phyloP scores from a whole-genome alignment of 2,888 invertebrate species.

The Ophion obscuratus region DNA sequence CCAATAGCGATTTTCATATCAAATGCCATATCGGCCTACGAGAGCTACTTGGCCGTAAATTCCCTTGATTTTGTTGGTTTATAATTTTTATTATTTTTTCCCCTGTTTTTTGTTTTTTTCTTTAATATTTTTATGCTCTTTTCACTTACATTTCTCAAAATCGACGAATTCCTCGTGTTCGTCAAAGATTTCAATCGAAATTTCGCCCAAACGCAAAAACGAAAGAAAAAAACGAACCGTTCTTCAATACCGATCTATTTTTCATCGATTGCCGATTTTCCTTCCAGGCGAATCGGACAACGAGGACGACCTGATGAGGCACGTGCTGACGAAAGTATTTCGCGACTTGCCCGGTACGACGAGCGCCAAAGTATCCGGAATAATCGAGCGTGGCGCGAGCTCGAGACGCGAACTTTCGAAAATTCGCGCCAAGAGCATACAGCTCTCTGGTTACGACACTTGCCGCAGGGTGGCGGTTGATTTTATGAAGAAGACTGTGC shows the following conservation, averaged over 20 bases:
- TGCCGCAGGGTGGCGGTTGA: constrained; percentile 79
- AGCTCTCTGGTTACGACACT: constrained; percentile 79
- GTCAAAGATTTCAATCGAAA: not conserved
- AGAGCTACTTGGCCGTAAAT: not conserved
- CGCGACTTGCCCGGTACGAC: constrained; percentile 79
- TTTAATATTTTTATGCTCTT: not conserved
- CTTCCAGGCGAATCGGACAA: constrained; percentile 76
- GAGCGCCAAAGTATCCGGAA: constrained; percentile 69
- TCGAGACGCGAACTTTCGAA: constrained; percentile 71
- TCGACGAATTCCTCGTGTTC: not conserved
- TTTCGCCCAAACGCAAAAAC: too few species aligned
- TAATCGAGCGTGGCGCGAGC: constrained; percentile 73
- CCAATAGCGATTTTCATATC: too few species aligned
- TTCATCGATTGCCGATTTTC: not conserved
- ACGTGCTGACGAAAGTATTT: constrained; percentile 79
- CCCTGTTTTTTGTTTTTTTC: not conserved
- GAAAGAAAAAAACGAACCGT: not conserved
- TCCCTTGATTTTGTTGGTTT: not conserved
- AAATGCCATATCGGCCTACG: too few species aligned
- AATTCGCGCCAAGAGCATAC: constrained; percentile 76
- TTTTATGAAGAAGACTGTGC: constrained; percentile 77
- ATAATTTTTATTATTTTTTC: not conserved
- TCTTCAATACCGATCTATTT: not conserved
- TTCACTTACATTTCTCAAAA: not conserved
- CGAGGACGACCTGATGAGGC: constrained; percentile 79